phyloP scores from a whole-genome alignment of 2,113 vertebrate genomes.

The Engraulis encrasicolus region DNA sequence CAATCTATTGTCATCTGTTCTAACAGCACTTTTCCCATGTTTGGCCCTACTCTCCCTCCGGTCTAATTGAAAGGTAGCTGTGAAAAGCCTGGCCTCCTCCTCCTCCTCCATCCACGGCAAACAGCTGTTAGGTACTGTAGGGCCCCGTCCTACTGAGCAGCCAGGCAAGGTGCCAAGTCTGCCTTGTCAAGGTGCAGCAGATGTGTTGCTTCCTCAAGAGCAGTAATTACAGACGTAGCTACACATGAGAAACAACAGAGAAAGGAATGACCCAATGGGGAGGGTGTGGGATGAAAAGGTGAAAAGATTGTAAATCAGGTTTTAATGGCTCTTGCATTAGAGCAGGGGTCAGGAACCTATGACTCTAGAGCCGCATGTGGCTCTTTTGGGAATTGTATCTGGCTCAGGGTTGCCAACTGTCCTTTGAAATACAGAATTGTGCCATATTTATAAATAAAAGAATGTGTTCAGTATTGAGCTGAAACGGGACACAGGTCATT shows the following conservation, averaged over 20 bases:
- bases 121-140: slow-evolving; percentile 69
- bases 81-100: neutral
- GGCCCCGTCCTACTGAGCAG: slow-evolving; percentile 64
- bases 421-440: too few species aligned
- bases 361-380: too few species aligned
- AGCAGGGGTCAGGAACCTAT: too few species aligned
- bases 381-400: too few species aligned
- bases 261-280: neutral
- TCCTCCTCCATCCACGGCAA: slow-evolving; percentile 20
- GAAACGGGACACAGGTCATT: too few species aligned
- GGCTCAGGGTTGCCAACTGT: too few species aligned
- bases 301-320: neutral
- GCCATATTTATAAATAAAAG: too few species aligned
- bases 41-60: slow-evolving; percentile 60
- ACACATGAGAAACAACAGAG: neutral
- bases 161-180: slow-evolving; percentile 62
- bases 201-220: slow-evolving; percentile 72
- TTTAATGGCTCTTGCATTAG: neutral
- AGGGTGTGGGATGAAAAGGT: neutral
- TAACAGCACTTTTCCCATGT: slow-evolving; percentile 60
- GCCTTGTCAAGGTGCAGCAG: slow-evolving; percentile 74
- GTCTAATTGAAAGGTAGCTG: slow-evolving; percentile 65
- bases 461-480: too few species aligned
- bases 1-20: slow-evolving; percentile 34
- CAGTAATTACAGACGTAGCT: slow-evolving; percentile 70